phyloP scores from a whole-genome alignment of 1,140 invertebrate species.

The Pseudomyrmex flavicornis region DNA sequence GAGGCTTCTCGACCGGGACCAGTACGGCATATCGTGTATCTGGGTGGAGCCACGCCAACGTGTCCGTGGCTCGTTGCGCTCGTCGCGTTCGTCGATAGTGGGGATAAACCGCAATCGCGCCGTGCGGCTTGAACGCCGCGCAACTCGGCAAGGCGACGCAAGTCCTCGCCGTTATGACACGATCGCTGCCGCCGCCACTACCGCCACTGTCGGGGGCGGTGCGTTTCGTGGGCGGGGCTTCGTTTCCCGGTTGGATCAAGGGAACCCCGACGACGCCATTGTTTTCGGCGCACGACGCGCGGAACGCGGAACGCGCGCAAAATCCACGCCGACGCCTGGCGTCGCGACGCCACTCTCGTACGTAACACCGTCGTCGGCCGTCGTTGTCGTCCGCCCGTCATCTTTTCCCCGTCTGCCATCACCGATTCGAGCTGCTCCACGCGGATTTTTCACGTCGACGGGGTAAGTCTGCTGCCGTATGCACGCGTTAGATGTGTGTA shows the following conservation, averaged over 20 bases:
- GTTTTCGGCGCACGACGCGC: slow-evolving; percentile 72
- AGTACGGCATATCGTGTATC: slow-evolving; percentile 37
- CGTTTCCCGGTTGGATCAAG: slow-evolving; percentile 35
- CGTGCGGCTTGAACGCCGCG: slow-evolving; percentile 38
- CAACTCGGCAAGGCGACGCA: slow-evolving; percentile 13
- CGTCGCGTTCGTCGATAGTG: slow-evolving; percentile 47
- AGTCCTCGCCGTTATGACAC: not conserved
- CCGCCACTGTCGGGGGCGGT: slow-evolving; percentile 44
- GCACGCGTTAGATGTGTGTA: slow-evolving; percentile 1
- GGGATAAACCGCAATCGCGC: slow-evolving; percentile 58
- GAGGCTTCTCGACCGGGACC: slow-evolving; percentile 53
- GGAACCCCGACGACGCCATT: slow-evolving; percentile 72
- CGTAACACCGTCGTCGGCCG: slow-evolving; percentile 73
- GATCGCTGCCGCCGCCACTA: not conserved
- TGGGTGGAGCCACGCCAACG: slow-evolving; percentile 57
- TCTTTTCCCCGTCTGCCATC: slow-evolving; percentile 62
- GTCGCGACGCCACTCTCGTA: slow-evolving; percentile 80
- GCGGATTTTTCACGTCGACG: slow-evolving; percentile 58
- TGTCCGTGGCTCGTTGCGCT: slow-evolving; percentile 63
- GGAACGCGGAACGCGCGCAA: slow-evolving; percentile 54
- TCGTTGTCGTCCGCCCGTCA: slow-evolving; percentile 54
- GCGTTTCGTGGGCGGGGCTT: slow-evolving; percentile 64
- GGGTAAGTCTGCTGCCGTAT: slow-evolving; percentile 33
- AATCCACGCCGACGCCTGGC: slow-evolving; percentile 74
- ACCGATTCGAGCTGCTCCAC: slow-evolving; percentile 10